Percentiles rank a stretch among this genome's conserved stretches.
Evolutionary conservation across 1,140 invertebrate genomes (phyloP).

Genomic region (Ceratosolen fusciceps): DNA sequence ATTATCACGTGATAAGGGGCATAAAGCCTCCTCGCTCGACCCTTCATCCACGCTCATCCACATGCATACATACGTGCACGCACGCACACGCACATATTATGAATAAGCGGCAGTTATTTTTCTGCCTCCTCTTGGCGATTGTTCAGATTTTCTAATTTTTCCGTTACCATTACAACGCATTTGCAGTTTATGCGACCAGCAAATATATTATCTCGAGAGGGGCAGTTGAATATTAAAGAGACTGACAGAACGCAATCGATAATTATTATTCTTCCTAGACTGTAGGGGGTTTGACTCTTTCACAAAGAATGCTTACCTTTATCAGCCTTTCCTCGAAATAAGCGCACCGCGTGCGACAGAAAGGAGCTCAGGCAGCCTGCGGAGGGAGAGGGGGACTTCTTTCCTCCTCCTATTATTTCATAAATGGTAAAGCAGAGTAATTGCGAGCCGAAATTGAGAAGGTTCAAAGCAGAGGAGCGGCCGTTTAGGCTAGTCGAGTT

Average conservation of each 20-base stretch:
- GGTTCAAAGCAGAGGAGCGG: constrained; percentile 18
- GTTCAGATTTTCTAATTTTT: neutral
- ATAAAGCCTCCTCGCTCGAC: constrained; percentile 20
- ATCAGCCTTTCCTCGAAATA: constrained; percentile 19
- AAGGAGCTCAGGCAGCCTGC: too few species aligned
- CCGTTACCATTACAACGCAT: neutral
- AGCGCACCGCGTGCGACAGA: neutral
- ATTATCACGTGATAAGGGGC: constrained; percentile 54
- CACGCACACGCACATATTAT: neutral
- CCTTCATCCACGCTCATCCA: neutral
- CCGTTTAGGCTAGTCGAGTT: constrained; percentile 52
- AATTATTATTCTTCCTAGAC: neutral
- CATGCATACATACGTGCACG: neutral
- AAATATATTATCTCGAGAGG: too few species aligned
- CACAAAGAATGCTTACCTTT: neutral
- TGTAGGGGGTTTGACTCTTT: neutral
- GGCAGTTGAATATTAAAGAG: too few species aligned
- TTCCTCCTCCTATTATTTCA: too few species aligned
- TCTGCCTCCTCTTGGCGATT: neutral
- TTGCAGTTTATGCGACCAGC: too few species aligned
- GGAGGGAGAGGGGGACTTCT: neutral
- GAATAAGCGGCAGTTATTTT: neutral
- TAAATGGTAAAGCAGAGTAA: constrained; percentile 18
- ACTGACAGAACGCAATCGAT: neutral
- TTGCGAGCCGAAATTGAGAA: constrained; percentile 40